Evolutionary conservation across 2,797 vertebrate species (phyloP), one percentile per base, ranked within the genome.

Genomic region (Pipistrellus nathusii): DNA sequence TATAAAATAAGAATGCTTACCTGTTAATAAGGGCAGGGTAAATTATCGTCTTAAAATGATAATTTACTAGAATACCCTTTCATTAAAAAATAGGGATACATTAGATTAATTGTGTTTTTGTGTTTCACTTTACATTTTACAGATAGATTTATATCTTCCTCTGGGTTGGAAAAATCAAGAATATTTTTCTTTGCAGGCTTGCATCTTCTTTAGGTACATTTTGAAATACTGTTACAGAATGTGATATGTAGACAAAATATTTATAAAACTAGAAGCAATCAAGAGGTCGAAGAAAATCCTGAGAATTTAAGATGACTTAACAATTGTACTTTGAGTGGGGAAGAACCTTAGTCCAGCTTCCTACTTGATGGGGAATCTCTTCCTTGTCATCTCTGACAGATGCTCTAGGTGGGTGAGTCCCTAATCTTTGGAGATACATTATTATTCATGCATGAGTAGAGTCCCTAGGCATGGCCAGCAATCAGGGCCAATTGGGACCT

Each of bases 61-160:
- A 90, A 80, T 77, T 77, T 87, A 90, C 89, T 72, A 69, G 20
- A 68, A 38, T 76, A 14, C 5, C 0, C 3, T 95, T 82, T 62
- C 38, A 91, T 82, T 69, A 46, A 91, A 81, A 93, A 83, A 77
- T 20, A 48, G 32, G 14, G 59, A 41, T 73, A 86, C 0, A 11
- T 86, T 93, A 88, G 51, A 91, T 71, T 89, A 84, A 69, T n/a
- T 91, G 27, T 55, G n/a, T 81, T 92, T 92, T 85, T 62, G 35
- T 73, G 35, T 88, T 15, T 90, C n/a, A 75, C 9, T 87, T 90
- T n/a, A 84, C 25, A 76, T 71, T 80, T 91, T 51, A 91, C 77
- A 88, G 35, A 82, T 21, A 80, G 27, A 81, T 77, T 76, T 62
- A 86, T 38, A n/a, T 78, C 27, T 93, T 64, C 25, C 23, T 85